Evolutionary conservation across 2,888 invertebrate genomes (phyloP), one percentile per base, ranked within the genome.

Genomic region (Beris morrisii): DNA sequence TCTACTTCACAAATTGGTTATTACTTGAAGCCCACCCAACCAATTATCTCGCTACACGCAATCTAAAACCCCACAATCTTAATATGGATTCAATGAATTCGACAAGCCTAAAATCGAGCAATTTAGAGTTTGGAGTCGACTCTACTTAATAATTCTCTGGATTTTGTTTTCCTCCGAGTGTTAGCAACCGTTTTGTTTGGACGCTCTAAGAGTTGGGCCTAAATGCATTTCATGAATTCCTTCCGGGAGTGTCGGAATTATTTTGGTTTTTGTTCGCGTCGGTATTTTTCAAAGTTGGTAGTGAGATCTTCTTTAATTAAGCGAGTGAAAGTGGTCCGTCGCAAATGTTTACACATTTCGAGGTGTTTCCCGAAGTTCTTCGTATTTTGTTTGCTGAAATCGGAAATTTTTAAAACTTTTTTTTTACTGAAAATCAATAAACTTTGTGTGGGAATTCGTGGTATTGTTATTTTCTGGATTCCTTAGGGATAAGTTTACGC

Each of bases 121-220:
- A 30, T 52, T 52, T 6, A 31, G n/a, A 52, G 38, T 30, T 48
- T 32, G 59, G 48, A 48, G 48, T 59, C 48, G 48, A 48, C 13
- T 11, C 38, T 11, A 13, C 15, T 5, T 12, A 5, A 31, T 31
- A 7, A 13, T 13, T 3, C 15, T 45, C 7, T 48, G 31, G 5
- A 11, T 50, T 38, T 61, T 61, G 61, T 52, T 61, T 50, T 22
- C 46, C 32, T n/a, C 13, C 4, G 31, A 13, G 46, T 48, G 61
- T 13, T 61, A 50, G 61, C 61, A 61, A 61, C 61, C 38, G 43
- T 45, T 50, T 43, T 38, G 61, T 61, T 61, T 61, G 32, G 61
- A 22, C 13, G 31, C 58, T 7, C 38, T 38, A 5, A 3, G 58
- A 11, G 48, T 31, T 32, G 22, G 6, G 50, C 13, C 22, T 53